Evolutionary conservation across 2,797 vertebrate species (phyloP).

Genomic region (Phoeniculus purpureus): DNA sequence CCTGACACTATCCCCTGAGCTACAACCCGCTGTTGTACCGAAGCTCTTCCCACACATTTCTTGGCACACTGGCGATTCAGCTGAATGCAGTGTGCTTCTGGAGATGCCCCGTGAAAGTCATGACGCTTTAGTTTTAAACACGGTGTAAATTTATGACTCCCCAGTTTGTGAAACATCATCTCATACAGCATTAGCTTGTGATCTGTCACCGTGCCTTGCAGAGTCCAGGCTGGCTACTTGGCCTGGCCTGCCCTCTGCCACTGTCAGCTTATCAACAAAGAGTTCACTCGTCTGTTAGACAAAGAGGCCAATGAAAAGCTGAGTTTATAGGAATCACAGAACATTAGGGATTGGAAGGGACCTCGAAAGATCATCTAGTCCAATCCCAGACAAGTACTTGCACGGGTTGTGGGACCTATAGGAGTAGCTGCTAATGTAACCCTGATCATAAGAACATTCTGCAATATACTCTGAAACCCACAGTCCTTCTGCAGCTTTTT

Average conservation of each 20-base stretch:
- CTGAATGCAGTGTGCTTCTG: neutral
- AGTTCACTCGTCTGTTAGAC: neutral
- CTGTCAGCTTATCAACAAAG: neutral
- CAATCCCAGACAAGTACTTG: neutral
- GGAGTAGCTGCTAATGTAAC: neutral
- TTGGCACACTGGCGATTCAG: neutral
- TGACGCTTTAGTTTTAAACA: slow-evolving; percentile 11
- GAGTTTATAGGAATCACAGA: neutral
- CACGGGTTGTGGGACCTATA: neutral
- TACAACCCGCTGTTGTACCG: slow-evolving; percentile 1
- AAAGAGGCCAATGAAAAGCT: neutral
- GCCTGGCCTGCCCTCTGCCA: neutral
- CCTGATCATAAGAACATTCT: neutral
- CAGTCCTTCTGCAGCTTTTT: neutral
- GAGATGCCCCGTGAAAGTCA: neutral
- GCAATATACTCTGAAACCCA: neutral
- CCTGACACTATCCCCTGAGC: neutral
- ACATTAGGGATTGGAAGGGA: no score
- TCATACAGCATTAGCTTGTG: neutral
- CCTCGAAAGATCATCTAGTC: no score
- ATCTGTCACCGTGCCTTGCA: neutral
- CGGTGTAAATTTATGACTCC: neutral
- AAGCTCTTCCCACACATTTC: neutral
- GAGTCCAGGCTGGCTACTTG: neutral
- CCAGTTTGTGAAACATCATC: neutral